Conservation (phyloP, 1,140 invertebrate genomes). For the Zaprionus nigranus region DNA sequence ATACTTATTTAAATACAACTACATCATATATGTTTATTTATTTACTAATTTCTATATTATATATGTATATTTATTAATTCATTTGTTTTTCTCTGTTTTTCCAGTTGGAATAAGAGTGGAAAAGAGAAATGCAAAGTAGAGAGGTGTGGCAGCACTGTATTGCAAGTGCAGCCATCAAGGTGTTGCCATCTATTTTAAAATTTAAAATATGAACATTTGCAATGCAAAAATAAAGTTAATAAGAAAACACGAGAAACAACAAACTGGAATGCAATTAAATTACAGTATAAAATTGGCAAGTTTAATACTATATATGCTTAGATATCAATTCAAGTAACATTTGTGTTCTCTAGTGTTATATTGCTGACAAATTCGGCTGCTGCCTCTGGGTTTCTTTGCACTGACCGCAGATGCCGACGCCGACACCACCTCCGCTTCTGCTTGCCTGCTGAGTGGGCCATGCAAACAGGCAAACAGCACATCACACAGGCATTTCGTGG, state of each 20-base stretch:
- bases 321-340: background rate
- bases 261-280: background rate
- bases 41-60: too few species aligned
- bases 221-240: background rate
- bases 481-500: conserved; percentile 51
- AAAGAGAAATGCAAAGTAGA: background rate
- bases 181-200: background rate
- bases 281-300: background rate
- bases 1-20: background rate
- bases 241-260: background rate
- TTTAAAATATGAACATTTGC: background rate
- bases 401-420: background rate
- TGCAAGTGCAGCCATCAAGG: background rate
- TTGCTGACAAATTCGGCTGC: conserved; percentile 2
- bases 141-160: background rate
- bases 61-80: background rate
- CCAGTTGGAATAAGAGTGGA: background rate
- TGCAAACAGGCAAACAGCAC: conserved; percentile 17
- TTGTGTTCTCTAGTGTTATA: conserved; percentile 9
- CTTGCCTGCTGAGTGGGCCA: conserved; percentile 17
- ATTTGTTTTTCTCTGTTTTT: background rate
- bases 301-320: background rate
- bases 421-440: background rate
- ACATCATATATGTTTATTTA: too few species aligned
- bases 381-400: background rate